Evolutionary conservation across 2,888 invertebrate genomes (phyloP), one percentile per base, ranked within the genome.

Genomic region (Cantharis nigra): DNA sequence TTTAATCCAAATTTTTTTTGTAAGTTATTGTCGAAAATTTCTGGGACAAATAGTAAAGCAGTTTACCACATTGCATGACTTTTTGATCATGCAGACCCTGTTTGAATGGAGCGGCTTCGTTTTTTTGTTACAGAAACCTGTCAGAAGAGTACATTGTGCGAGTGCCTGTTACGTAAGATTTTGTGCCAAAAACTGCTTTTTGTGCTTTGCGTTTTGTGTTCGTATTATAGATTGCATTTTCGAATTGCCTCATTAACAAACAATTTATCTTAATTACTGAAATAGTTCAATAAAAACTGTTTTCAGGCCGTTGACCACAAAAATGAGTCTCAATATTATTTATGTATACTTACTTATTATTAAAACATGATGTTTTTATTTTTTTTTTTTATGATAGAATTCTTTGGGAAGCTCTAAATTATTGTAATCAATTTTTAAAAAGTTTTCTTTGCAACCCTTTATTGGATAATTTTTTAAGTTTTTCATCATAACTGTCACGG

Each of bases 131-230:
- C 90, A 91, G 90, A 89, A 87, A 87, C 84, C 92, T 95, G 90
- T 92, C 92, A 90, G 93, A 94, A 90, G 93, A 93, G 92, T 95
- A 93, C 93, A 92, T 93, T 92, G 93, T 94, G 91, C 94, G 94
- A 92, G 93, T 94, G 91, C 93, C 94, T 92, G 92, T 94, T 90
- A 94, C 94, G 95, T 95, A 95, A 95, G 95, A 91, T 84, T 85
- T 84, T 86, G 84, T 85, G 83, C 83, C 83, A 83, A 82, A 49
- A 83, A 82, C 75, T 72, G 80, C 80, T 79, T 65, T 33, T 69
- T 80, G 80, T 80, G 79, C 75, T 80, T 81, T 81, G 74, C 73
- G 81, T 82, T 76, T 80, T 79, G 79, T 81, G 75, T 76, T 69
- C 69, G 71, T 76, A 63, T 74, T 69, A 74, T 20, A 71, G 72